phyloP scores from a whole-genome alignment of 2,888 invertebrate genomes.

The Strigamia crassipes region DNA sequence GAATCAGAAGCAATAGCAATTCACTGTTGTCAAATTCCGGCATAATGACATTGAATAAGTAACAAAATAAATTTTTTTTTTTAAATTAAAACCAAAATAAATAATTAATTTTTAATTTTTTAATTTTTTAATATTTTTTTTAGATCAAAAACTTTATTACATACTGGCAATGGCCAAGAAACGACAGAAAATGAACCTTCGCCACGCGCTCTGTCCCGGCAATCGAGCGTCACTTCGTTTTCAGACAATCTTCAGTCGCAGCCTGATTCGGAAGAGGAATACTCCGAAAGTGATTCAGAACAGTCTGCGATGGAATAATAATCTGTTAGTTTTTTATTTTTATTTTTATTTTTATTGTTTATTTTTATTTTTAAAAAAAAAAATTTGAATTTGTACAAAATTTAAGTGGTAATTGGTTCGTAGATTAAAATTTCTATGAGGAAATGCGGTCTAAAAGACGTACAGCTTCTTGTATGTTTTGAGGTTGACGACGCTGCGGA shows the following conservation, averaged over 20 bases:
- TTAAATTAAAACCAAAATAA: too few relatives aligned
- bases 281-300: conserved; percentile 49
- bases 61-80: background rate
- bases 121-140: too few relatives aligned
- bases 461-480: background rate
- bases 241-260: conserved; percentile 50
- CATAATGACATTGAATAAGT: conserved; percentile 25
- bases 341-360: background rate
- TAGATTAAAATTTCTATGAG: background rate
- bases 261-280: conserved; percentile 49
- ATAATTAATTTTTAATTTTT: background rate
- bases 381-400: background rate
- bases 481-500: background rate
- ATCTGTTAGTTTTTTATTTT: background rate
- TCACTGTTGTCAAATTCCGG: background rate
- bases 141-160: conserved; percentile 33
- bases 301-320: conserved; percentile 43
- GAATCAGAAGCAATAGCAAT: conserved; percentile 46
- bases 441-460: background rate
- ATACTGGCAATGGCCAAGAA: conserved; percentile 2
- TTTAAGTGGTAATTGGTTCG: background rate
- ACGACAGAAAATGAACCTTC: conserved; percentile 25
- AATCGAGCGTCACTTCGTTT: conserved; percentile 49
- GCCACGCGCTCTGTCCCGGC: conserved; percentile 48
- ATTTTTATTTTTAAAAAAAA: background rate